Evolutionary conservation across 2,888 invertebrate genomes (phyloP).

Genomic region (Malthinus flaveolus): DNA sequence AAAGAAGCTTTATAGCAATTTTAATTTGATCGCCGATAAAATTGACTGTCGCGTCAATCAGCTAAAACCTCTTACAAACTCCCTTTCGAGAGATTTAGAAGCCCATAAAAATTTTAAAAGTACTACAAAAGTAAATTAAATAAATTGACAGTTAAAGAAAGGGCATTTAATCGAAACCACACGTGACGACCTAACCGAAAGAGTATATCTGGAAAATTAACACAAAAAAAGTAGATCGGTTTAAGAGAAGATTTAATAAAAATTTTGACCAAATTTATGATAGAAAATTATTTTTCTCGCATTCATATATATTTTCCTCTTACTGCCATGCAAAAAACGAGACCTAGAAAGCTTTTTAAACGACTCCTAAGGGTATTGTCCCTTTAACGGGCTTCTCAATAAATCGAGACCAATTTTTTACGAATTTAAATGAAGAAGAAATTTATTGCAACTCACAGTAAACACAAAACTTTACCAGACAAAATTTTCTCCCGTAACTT

Average conservation of each 20-base stretch:
- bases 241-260: constrained; percentile 6
- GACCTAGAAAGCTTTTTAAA: constrained; percentile 17
- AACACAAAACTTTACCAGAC: constrained; percentile 7
- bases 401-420: constrained; percentile 15
- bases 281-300: constrained; percentile 11
- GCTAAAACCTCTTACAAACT: too few species aligned
- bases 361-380: constrained; percentile 15
- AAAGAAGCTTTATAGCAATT: too few species aligned
- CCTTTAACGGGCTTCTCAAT: constrained; percentile 17
- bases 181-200: too few species aligned
- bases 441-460: constrained; percentile 10
- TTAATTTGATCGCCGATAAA: too few species aligned
- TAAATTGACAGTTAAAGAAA: too few species aligned
- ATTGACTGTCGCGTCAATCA: too few species aligned
- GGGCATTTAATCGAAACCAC: too few species aligned
- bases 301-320: constrained; percentile 8
- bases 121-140: too few species aligned
- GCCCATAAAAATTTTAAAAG: too few species aligned
- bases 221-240: too few species aligned
- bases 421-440: constrained; percentile 17
- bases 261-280: constrained; percentile 12
- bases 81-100: too few species aligned
- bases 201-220: too few species aligned
- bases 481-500: not conserved
- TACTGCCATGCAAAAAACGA: constrained; percentile 10